Base-by-base conservation (phyloP, 1,140 invertebrate species). In the Drosophila tani region DNA sequence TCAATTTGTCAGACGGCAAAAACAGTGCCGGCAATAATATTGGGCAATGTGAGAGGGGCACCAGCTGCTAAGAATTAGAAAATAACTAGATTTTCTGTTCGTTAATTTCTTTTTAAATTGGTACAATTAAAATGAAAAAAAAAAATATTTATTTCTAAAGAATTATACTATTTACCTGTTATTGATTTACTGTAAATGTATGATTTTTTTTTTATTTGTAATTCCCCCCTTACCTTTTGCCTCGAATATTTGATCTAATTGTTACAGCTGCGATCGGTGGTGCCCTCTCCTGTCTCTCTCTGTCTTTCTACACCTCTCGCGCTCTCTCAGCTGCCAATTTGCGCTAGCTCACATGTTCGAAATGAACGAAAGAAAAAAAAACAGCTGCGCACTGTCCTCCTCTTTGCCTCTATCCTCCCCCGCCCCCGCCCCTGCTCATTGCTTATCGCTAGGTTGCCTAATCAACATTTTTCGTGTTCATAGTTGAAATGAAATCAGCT, bases 401-500 rank as follows among this genome's bases (percentile, higher is more conserved):
- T 56, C 51, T 35, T 56, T 55, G 43, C 17, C 29, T 19, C 40
- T 17, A 35, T 35, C 32, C 32, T 35, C 27, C 17, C 8, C 17
- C 35, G 27, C 27, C 27, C 27, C 11, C 35, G 27, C 27, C 27
- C 27, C 11, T 4, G 12, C 27, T 32, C 49, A 21, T 32, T 38
- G 63, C 83, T 90, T 81, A 88, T 88, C 83, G 55, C 53, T 53
- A 21, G 50, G 55, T 77, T 77, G 81, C 75, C 82, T 84, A 84
- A 81, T 84, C 82, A 84, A 81, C 76, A 67, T 79, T 76, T 60
- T 64, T 65, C 40, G 40, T 55, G 40, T 46, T 70, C 64, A 69
- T 70, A 87, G 83, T 82, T 80, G 74, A 76, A 88, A 38, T 53
- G 74, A 88, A 88, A 85, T 90, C 85, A 90, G 85, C 85, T 90